Conservation (phyloP, 2,113 vertebrate species). For the Varanus salvator region DNA sequence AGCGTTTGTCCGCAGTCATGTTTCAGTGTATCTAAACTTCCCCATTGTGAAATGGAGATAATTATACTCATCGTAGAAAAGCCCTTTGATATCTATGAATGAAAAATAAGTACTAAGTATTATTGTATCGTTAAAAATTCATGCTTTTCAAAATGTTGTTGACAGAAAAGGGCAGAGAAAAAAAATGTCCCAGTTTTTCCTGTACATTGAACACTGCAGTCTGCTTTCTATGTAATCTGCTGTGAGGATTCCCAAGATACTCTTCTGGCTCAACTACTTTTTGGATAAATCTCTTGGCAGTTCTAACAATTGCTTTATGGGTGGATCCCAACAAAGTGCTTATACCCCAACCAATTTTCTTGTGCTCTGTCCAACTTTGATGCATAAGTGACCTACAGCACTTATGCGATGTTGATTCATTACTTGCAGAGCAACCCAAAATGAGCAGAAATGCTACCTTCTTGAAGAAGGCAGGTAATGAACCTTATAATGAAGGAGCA, state of each 20-base stretch:
- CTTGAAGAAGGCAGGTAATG: too few relatives aligned
- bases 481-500: too few relatives aligned
- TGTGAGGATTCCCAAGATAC: neutral
- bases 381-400: too few relatives aligned
- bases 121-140: conserved; percentile 49
- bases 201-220: neutral
- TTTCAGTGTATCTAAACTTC: conserved; percentile 10
- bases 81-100: conserved; percentile 65
- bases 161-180: neutral
- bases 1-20: too few relatives aligned
- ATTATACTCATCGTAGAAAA: conserved; percentile 59
- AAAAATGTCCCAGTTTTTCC: neutral
- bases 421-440: too few relatives aligned
- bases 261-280: neutral
- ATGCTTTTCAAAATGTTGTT: conserved; percentile 1
- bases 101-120: conserved; percentile 45
- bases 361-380: too few relatives aligned
- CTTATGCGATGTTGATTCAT: too few relatives aligned
- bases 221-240: neutral
- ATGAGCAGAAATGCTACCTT: too few relatives aligned
- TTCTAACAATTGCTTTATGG: neutral
- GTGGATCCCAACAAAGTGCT: too few relatives aligned
- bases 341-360: too few relatives aligned
- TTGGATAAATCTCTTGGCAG: neutral
- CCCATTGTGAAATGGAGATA: conserved; percentile 48